Conservation (phyloP, 92 coral and sea anemone species). For the Epizoanthus rinbou region DNA sequence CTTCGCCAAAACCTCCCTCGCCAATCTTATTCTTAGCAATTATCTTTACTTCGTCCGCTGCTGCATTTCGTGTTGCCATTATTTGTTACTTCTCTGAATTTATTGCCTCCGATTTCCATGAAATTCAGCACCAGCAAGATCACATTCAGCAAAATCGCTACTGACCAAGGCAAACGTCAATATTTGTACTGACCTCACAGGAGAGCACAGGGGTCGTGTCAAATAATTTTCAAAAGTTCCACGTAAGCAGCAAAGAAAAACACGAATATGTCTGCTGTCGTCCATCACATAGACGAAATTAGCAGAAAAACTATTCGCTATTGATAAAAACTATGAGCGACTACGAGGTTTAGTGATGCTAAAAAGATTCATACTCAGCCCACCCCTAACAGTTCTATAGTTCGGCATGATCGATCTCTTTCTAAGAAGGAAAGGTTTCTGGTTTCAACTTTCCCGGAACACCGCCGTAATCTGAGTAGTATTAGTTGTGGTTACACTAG, state of each 20-base stretch:
- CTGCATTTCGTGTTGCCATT: slow-evolving; percentile 66
- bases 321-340: neutral
- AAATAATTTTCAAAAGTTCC: neutral
- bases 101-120: neutral
- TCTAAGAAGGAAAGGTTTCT: neutral
- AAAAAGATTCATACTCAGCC: neutral
- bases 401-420: neutral
- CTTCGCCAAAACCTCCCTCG: slow-evolving; percentile 30
- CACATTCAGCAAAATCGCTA: neutral
- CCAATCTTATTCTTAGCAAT: slow-evolving; percentile 25
- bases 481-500: too few relatives aligned
- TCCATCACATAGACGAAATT: neutral
- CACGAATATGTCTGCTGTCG: too few relatives aligned
- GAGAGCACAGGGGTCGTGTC: neutral
- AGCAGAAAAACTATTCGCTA: neutral
- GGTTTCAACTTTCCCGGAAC: neutral
- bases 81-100: neutral
- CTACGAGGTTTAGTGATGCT: neutral
- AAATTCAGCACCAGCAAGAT: neutral
- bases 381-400: neutral
- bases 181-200: neutral
- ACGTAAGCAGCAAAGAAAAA: neutral
- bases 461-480: neutral
- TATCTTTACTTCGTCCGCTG: slow-evolving; percentile 6
- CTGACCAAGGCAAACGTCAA: too few relatives aligned